Evolutionary conservation across 2,888 invertebrate genomes (phyloP).

Genomic region (Ectemnius lituratus): DNA sequence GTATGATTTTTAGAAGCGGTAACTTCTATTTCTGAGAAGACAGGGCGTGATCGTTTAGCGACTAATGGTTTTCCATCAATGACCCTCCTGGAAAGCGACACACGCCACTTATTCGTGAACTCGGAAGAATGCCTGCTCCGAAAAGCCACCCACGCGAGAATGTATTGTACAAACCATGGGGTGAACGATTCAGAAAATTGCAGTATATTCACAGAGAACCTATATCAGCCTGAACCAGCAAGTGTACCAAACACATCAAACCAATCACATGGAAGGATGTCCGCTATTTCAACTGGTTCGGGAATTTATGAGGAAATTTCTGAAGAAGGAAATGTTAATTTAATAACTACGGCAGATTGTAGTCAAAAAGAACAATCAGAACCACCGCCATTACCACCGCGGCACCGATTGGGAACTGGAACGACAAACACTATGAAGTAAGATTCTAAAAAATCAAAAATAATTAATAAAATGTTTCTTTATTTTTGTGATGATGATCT

Average conservation of each 20-base stretch:
- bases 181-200: too few relatives aligned
- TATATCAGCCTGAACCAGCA: slow-evolving; percentile 69
- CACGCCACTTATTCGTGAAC: not conserved
- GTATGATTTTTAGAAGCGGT: too few relatives aligned
- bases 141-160: too few relatives aligned
- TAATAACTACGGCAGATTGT: slow-evolving; percentile 55
- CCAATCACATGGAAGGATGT: slow-evolving; percentile 78
- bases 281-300: slow-evolving; percentile 82
- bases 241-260: slow-evolving; percentile 56
- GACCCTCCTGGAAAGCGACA: not conserved
- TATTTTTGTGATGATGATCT: not conserved
- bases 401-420: slow-evolving; percentile 69
- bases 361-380: slow-evolving; percentile 70
- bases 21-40: not conserved
- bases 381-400: slow-evolving; percentile 79
- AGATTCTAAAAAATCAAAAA: not conserved
- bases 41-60: not conserved
- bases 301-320: slow-evolving; percentile 86
- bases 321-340: slow-evolving; percentile 71
- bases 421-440: slow-evolving; percentile 65
- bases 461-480: not conserved
- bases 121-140: too few relatives aligned
- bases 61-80: not conserved
- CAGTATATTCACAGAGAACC: slow-evolving; percentile 60
- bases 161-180: too few relatives aligned